A percentile compares a stretch with the other conserved stretches of the same genome.
phyloP scores from a whole-genome alignment of 2,888 invertebrate species.

The Anoplius nigerrimus region DNA sequence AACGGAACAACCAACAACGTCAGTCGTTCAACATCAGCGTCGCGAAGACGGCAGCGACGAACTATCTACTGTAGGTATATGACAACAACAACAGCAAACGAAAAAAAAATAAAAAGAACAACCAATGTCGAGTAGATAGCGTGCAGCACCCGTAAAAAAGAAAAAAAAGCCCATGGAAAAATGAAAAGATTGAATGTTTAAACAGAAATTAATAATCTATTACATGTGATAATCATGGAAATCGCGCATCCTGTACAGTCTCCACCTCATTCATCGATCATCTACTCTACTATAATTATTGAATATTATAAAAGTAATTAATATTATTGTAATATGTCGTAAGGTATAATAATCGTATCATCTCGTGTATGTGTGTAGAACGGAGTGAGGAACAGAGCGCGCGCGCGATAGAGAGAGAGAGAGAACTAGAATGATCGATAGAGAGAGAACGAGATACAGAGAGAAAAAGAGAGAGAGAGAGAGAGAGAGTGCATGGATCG shows the following conservation, averaged over 20 bases:
- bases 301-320: conserved; percentile 67
- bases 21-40: too few relatives aligned
- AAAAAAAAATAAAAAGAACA: too few relatives aligned
- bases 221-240: conserved; percentile 80
- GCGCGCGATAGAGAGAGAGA: background rate
- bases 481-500: conserved; percentile 8
- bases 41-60: background rate
- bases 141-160: conserved; percentile 23
- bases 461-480: conserved; percentile 24
- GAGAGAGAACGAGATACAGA: too few relatives aligned
- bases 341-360: conserved; percentile 62
- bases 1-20: too few relatives aligned
- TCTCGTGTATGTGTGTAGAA: conserved; percentile 55
- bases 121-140: conserved; percentile 33
- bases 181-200: conserved; percentile 51
- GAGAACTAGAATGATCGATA: conserved; percentile 30
- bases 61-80: conserved; percentile 33
- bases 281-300: conserved; percentile 78
- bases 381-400: conserved; percentile 7
- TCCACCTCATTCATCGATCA: conserved; percentile 82
- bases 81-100: too few relatives aligned
- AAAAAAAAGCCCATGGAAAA: too few relatives aligned
- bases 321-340: conserved; percentile 71
- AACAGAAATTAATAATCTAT: conserved; percentile 80
- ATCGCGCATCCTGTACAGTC: conserved; percentile 79